phyloP scores from a whole-genome alignment of 2,113 vertebrate species.

The Lagopus leucura region DNA sequence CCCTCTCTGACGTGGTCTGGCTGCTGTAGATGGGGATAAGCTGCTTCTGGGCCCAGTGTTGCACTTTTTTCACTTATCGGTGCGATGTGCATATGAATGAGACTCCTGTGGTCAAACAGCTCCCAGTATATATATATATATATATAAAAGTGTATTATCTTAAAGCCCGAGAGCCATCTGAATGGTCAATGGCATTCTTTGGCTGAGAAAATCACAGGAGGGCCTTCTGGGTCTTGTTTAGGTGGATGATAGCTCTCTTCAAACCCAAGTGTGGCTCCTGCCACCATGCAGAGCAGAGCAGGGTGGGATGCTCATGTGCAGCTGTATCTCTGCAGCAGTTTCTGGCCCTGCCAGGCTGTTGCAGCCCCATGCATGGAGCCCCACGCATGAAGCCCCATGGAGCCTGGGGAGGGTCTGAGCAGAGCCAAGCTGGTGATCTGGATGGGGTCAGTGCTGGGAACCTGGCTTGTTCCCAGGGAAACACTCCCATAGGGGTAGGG shows the following conservation, averaged over 20 bases:
- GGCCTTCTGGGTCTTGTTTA: not conserved
- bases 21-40: not conserved
- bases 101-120: not conserved
- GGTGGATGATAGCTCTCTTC: not conserved
- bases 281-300: not conserved
- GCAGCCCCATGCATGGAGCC: not conserved
- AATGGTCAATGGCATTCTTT: not conserved
- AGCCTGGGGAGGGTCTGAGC: not conserved
- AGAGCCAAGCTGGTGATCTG: not conserved
- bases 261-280: not conserved
- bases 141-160: not conserved
- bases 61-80: not conserved
- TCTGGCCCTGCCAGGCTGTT: not conserved
- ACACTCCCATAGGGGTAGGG: fast-evolving
- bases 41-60: not conserved
- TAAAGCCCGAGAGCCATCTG: not conserved
- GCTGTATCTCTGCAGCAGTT: not conserved
- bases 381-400: not conserved
- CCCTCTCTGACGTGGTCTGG: not conserved
- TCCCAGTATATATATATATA: not conserved
- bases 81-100: not conserved
- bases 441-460: not conserved
- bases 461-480: not conserved
- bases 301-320: not conserved
- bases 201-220: not conserved